phyloP scores from a whole-genome alignment of 2,888 invertebrate species.

The Adelognathus sp. region DNA sequence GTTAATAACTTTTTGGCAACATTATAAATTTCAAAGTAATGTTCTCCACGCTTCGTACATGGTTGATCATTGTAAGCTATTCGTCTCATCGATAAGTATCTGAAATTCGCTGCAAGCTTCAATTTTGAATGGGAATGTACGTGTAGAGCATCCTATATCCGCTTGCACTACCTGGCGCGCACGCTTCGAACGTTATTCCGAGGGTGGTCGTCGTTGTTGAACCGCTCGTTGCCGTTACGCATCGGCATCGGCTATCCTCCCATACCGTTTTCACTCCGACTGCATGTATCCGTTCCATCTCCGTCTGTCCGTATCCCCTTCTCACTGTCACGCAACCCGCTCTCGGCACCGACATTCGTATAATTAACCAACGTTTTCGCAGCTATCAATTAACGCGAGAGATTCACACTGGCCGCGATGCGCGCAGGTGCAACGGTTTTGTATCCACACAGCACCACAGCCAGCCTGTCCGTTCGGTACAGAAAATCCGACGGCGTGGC shows the following conservation, averaged over 20 bases:
- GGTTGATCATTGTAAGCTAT: too few relatives aligned
- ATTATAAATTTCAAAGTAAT: too few relatives aligned
- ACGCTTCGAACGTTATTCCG: constrained; percentile 47
- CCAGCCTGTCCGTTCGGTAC: constrained; percentile 36
- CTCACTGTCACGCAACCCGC: constrained; percentile 46
- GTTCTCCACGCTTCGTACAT: too few relatives aligned
- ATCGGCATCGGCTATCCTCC: constrained; percentile 36
- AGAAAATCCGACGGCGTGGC: constrained; percentile 33
- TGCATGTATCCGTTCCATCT: constrained; percentile 28
- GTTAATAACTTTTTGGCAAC: too few relatives aligned
- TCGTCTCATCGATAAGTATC: too few relatives aligned
- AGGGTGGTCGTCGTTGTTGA: constrained; percentile 47
- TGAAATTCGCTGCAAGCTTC: too few relatives aligned
- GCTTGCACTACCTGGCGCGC: constrained; percentile 53
- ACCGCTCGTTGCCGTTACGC: constrained; percentile 50
- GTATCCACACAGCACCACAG: constrained; percentile 42
- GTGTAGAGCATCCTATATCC: constrained; percentile 47
- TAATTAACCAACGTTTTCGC: constrained; percentile 58
- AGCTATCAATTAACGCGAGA: constrained; percentile 58
- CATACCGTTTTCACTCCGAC: constrained; percentile 48
- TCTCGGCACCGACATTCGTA: constrained; percentile 31
- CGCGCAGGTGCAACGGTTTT: constrained; percentile 48
- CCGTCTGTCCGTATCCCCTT: constrained; percentile 28
- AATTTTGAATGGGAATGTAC: too few relatives aligned
- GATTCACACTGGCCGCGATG: constrained; percentile 31